Evolutionary conservation across 2,797 vertebrate genomes (phyloP).

Genomic region (Lerista edwardsae): DNA sequence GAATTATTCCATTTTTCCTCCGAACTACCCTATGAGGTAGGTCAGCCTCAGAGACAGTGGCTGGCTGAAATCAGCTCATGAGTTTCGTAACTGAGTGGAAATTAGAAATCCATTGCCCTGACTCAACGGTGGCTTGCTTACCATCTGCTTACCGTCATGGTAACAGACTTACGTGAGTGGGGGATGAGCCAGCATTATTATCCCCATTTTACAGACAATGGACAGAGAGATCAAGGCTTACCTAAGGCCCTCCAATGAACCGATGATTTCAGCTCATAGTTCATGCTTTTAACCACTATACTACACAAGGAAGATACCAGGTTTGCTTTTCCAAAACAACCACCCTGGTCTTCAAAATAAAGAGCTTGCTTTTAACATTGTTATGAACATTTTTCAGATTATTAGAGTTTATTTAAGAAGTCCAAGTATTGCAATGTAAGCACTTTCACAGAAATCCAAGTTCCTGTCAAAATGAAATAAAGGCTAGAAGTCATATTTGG

Average conservation of each 20-base stretch:
- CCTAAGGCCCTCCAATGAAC: not conserved
- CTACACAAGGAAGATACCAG: not conserved
- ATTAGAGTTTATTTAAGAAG: not conserved
- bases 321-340: not conserved
- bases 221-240: not conserved
- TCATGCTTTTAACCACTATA: not conserved
- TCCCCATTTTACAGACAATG: not conserved
- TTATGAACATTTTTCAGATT: not conserved
- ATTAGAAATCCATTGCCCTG: not conserved
- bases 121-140: not conserved
- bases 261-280: not conserved
- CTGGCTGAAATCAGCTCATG: not conserved
- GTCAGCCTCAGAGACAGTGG: not conserved
- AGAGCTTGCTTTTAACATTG: not conserved
- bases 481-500: not conserved
- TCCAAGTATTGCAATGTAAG: not conserved
- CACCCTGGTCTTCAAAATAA: not conserved
- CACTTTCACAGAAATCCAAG: slow-evolving; percentile 9
- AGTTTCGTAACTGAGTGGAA: not conserved
- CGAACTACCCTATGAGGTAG: not conserved
- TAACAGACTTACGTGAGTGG: too few relatives aligned
- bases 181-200: not conserved
- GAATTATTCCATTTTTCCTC: not conserved
- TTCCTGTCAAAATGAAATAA: slow-evolving; percentile 17
- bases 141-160: too few relatives aligned